Conservation (phyloP, 2,797 vertebrate genomes). For the Phoebastria nigripes region DNA sequence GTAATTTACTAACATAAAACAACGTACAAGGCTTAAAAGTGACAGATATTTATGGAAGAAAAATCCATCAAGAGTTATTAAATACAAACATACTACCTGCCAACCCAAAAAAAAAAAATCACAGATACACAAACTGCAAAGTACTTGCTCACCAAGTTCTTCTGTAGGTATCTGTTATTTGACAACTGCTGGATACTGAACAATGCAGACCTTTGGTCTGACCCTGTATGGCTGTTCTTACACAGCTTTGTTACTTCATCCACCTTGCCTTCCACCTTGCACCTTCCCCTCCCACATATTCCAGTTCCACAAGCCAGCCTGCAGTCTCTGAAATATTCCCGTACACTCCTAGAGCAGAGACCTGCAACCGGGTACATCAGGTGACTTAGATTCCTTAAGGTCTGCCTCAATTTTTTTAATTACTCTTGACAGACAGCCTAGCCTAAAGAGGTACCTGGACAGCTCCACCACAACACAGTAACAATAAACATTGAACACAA, state of each 20-base stretch:
- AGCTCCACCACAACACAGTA: neutral
- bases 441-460: neutral
- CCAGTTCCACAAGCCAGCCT: neutral
- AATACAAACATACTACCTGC: neutral
- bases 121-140: neutral
- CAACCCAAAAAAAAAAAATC: neutral
- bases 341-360: rapidly evolving
- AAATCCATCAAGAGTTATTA: neutral
- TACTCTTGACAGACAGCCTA: neutral
- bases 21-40: neutral
- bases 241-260: rapidly evolving
- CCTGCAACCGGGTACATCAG: neutral
- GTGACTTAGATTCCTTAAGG: neutral
- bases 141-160: neutral
- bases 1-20: neutral
- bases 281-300: neutral
- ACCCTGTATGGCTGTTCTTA: neutral
- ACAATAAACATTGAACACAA: rapidly evolving
- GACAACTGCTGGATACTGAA: neutral
- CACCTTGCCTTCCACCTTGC: too few species aligned
- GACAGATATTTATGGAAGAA: neutral
- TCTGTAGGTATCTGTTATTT: neutral
- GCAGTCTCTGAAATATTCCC: neutral
- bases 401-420: neutral
- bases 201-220: neutral